Conservation (phyloP, 1,140 invertebrate genomes). For the Papilio dardanus region DNA sequence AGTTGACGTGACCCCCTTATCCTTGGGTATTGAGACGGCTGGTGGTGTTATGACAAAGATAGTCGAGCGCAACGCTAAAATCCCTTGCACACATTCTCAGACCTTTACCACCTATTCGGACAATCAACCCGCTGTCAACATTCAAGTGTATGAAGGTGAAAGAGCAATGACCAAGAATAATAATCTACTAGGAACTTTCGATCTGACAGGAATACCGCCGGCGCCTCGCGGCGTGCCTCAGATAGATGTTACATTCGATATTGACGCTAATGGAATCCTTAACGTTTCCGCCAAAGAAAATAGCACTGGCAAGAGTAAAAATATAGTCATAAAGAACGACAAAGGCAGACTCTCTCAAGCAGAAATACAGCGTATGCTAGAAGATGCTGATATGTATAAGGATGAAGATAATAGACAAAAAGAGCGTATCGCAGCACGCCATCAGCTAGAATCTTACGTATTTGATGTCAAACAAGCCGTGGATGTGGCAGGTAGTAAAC, state of each 20-base stretch:
- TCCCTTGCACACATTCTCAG: constrained; percentile 85
- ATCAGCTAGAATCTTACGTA: constrained; percentile 91
- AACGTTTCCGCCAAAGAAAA: constrained; percentile 84
- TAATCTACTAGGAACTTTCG: constrained; percentile 89
- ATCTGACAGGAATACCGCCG: constrained; percentile 91
- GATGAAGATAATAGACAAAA: constrained; percentile 86
- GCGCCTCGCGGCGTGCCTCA: constrained; percentile 91
- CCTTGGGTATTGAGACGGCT: constrained; percentile 84
- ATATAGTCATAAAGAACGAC: constrained; percentile 96
- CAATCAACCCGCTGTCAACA: constrained; percentile 87
- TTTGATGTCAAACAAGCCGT: constrained; percentile 89
- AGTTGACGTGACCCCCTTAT: constrained; percentile 83
- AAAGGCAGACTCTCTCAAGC: constrained; percentile 94
- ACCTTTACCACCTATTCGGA: constrained; percentile 86
- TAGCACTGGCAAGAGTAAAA: constrained; percentile 89
- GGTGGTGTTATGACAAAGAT: constrained; percentile 86
- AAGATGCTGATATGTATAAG: constrained; percentile 88
- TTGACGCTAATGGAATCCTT: constrained; percentile 89
- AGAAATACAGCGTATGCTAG: constrained; percentile 95
- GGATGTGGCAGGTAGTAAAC: constrained; percentile 67
- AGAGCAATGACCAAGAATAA: constrained; percentile 91
- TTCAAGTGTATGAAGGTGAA: constrained; percentile 88
- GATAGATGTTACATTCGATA: constrained; percentile 87
- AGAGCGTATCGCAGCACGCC: constrained; percentile 88
- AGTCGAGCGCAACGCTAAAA: constrained; percentile 83